Evolutionary conservation across 2,797 vertebrate species (phyloP), one percentile per base, ranked within the genome.

Genomic region (Brachyalestes nurse): DNA sequence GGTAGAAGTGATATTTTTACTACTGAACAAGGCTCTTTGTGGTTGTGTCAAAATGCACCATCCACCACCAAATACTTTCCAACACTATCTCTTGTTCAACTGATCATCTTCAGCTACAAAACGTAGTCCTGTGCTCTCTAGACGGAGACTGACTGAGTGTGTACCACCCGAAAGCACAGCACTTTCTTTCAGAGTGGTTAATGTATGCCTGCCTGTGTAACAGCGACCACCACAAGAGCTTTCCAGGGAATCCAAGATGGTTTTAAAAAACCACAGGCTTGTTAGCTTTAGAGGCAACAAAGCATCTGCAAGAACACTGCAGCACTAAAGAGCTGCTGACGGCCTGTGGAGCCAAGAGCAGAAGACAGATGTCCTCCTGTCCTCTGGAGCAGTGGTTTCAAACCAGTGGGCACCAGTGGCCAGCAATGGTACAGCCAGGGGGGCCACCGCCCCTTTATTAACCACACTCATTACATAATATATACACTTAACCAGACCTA

Each of bases 181-280:
- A 76, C 61, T 64, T 71, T 86, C 75, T 71, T 82, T 84, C 66
- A 51, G 23, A 65, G 83, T 79, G 82, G 75, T 65, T 58, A 65
- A 76, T 19, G 47, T 70, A 80, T 47, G 71, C 55, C 69, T 51
- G 62, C 47, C n/a, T 86, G 82, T 77, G 76, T 86, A 82, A 86
- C 73, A 64, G 67, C 40, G 57, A 77, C 45, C 62, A 21, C 82
- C 80, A 72, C 71, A 82, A 80, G 81, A 78, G 70, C 70, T 85
- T 83, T 81, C 75, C 75, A 75, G 77, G 74, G 73, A 80, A 80
- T 74, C 72, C 76, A 34, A 60, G 51, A 65, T 73, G 78, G 75
- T 82, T 82, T 77, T 53, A 28, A 67, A 82, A 77, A 82, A 78
- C 82, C 85, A 76, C 76, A 79, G 76, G 73, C 73, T 70, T 69